Percentiles rank a stretch among this genome's conserved stretches.
Evolutionary conservation across 2,888 invertebrate genomes (phyloP).

Genomic region (Catocala fraxini): DNA sequence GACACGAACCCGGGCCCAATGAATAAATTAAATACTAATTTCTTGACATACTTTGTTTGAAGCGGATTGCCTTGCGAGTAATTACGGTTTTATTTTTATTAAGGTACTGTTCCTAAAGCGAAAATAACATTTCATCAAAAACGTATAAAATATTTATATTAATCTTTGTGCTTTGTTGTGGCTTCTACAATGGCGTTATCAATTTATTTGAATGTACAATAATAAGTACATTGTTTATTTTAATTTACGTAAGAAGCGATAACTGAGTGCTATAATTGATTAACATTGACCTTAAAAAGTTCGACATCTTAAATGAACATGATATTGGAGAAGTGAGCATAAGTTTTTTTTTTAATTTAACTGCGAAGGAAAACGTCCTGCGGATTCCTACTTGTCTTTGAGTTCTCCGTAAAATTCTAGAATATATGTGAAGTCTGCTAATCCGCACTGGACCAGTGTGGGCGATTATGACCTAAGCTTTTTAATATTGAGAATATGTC

Average conservation of each 20-base stretch:
- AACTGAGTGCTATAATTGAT: no score
- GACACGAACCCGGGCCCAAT: conserved; percentile 77
- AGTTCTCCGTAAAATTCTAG: not conserved
- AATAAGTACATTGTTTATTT: no score
- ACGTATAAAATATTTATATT: conserved; percentile 31
- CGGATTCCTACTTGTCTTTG: not conserved
- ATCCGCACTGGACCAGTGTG: not conserved
- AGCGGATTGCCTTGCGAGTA: conserved; percentile 81
- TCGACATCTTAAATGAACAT: no score
- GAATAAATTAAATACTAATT: conserved; percentile 85
- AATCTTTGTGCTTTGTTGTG: conserved; percentile 28
- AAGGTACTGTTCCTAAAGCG: conserved; percentile 50
- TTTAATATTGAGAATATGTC: no score
- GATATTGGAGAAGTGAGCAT: no score
- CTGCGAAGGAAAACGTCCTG: no score
- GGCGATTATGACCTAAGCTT: no score
- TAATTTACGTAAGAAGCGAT: no score
- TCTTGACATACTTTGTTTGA: conserved; percentile 82
- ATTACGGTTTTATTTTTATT: conserved; percentile 73
- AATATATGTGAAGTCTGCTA: not conserved
- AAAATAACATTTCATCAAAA: conserved; percentile 50
- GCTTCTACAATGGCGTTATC: not conserved
- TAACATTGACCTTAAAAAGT: no score
- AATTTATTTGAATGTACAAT: no score
- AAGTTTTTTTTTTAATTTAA: no score